Percentiles rank a stretch among this genome's conserved stretches.
Evolutionary conservation across 2,797 vertebrate species (phyloP).

Genomic region (Acanthurus tractus): DNA sequence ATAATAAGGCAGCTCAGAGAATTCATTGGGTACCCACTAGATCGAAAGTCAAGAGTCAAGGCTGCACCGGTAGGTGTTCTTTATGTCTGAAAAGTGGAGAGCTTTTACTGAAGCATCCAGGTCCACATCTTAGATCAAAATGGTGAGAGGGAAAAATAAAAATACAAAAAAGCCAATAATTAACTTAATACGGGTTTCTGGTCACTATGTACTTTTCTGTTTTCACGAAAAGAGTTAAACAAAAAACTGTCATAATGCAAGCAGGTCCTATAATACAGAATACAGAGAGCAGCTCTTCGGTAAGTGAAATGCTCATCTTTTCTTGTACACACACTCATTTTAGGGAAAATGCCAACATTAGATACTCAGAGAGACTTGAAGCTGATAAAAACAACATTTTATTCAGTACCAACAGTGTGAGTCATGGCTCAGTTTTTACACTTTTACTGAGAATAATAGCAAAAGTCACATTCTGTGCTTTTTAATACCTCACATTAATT

Average conservation of each 20-base stretch:
- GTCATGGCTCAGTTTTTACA: background rate
- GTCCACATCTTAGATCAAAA: conserved; percentile 46
- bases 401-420: background rate
- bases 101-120: conserved; percentile 47
- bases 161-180: conserved; percentile 35
- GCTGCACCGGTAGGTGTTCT: conserved; percentile 46
- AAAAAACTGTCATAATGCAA: background rate
- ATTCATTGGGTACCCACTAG: conserved; percentile 14
- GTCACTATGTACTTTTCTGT: conserved; percentile 6
- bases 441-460: conserved; percentile 23
- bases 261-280: background rate
- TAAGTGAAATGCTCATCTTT: background rate
- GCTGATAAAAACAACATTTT: background rate
- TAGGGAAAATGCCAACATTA: background rate
- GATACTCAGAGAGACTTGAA: background rate
- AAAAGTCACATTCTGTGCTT: conserved; percentile 9
- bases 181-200: conserved; percentile 36
- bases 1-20: conserved; percentile 35
- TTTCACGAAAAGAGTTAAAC: conserved; percentile 13
- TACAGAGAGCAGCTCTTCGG: background rate
- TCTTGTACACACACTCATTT: background rate
- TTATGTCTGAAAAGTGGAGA: conserved; percentile 58
- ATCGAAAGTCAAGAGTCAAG: conserved; percentile 63
- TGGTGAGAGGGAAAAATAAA: conserved; percentile 22
- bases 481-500: conserved; percentile 38